These are phyloP conservation scores for Heliconius aoede DNA, from an alignment of 2,888 invertebrate genomes.

Conservation along the genomic window DNA sequence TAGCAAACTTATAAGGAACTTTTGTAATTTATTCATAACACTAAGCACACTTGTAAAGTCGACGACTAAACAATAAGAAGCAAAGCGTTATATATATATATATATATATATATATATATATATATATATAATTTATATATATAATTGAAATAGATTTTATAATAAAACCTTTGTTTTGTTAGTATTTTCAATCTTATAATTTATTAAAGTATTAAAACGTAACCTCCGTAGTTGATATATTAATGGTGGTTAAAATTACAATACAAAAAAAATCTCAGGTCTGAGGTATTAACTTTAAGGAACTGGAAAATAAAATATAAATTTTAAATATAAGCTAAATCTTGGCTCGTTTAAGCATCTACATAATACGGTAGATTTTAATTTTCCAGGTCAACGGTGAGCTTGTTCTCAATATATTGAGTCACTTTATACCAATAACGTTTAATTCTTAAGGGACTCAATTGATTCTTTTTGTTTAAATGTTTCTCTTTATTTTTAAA, in stretches of 20 bases:
- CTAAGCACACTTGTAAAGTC: constrained; percentile 72
- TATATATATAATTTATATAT: constrained; percentile 59
- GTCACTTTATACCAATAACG: constrained; percentile 21
- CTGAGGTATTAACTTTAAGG: no score
- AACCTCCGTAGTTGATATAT: no score
- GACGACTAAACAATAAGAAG: constrained; percentile 54
- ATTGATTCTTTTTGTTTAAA: constrained; percentile 1
- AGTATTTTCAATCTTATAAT: background rate
- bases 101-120: constrained; percentile 61
- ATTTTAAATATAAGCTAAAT: background rate
- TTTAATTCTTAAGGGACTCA: constrained; percentile 20
- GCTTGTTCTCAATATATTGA: constrained; percentile 27
- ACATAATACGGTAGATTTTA: constrained; percentile 16
- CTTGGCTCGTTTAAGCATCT: background rate
- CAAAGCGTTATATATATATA: constrained; percentile 65
- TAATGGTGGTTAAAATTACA: background rate
- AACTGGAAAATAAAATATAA: constrained; percentile 4
- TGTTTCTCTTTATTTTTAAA: background rate
- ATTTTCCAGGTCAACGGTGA: constrained; percentile 27
- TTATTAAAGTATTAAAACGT: background rate
- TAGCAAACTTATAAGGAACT: constrained; percentile 59
- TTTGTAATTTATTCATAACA: constrained; percentile 83
- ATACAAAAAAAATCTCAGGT: no score
- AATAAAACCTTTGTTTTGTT: background rate
- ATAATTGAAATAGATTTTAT: constrained; percentile 4